Evolutionary conservation across 2,113 vertebrate species (phyloP).

Genomic region (Ailurus styani): DNA sequence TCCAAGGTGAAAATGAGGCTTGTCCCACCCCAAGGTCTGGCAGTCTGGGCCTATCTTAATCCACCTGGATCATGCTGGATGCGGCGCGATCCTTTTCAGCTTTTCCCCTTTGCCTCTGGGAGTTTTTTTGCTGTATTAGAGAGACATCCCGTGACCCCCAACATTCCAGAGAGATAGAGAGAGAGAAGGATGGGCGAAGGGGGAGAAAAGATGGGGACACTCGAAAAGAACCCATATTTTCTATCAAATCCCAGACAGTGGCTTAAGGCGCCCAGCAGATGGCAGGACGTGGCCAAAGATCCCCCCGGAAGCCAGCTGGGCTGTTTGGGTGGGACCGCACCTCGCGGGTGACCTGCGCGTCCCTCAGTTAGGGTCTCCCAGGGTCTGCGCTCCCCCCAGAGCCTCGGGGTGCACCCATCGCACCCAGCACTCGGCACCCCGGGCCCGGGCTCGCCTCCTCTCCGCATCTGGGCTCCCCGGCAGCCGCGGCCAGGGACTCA

Average conservation of each 20-base stretch:
- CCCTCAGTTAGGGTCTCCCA: neutral
- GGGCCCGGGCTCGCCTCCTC: fast-evolving
- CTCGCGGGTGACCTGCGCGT: fast-evolving
- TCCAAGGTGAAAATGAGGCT: neutral
- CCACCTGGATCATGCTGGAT: fast-evolving
- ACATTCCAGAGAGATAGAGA: neutral
- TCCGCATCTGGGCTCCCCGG: neutral
- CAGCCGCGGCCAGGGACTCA: neutral
- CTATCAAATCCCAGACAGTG: neutral
- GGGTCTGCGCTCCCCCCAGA: neutral
- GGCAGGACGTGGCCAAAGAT: constrained; percentile 45
- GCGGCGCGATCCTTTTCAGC: neutral
- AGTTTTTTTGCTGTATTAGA: neutral
- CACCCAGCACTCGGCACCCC: neutral
- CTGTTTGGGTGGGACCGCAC: fast-evolving
- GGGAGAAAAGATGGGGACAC: neutral
- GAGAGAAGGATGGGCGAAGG: neutral
- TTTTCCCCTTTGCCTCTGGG: neutral
- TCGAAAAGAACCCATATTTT: neutral
- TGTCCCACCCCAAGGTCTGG: neutral
- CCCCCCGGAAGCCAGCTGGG: fast-evolving
- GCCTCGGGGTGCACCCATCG: neutral
- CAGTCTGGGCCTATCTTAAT: neutral
- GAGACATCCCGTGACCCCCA: too few species aligned
- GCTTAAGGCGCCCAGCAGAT: constrained; percentile 44